A percentile compares a stretch with the other conserved stretches of the same genome.
Conservation (phyloP, 2,113 vertebrate genomes). For the Sclerurus mexicanus region DNA sequence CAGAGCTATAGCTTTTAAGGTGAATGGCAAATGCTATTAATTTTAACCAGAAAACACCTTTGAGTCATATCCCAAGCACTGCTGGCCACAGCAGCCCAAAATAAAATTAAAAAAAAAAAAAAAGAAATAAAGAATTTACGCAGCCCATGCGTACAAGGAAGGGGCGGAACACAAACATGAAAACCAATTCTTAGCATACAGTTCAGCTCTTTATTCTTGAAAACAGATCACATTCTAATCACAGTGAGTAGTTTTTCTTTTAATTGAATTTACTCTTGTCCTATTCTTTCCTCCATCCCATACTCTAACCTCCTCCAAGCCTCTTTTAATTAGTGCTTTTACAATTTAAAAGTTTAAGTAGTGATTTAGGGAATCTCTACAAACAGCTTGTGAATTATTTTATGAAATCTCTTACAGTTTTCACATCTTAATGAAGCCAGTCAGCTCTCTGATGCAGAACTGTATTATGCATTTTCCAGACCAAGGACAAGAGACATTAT, state of each 20-base stretch:
- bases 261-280: background rate
- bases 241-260: background rate
- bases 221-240: background rate
- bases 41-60: background rate
- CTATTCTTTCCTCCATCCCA: background rate
- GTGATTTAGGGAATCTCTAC: background rate
- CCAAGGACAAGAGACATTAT: background rate
- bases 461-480: background rate
- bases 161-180: background rate
- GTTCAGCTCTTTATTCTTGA: background rate
- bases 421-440: background rate
- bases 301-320: background rate
- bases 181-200: background rate
- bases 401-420: background rate
- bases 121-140: background rate
- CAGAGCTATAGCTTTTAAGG: background rate
- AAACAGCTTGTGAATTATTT: background rate
- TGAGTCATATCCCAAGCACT: background rate
- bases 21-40: background rate
- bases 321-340: background rate
- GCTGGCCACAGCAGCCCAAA: background rate
- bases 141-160: background rate
- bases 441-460: background rate
- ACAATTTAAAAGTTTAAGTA: background rate
- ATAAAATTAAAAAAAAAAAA: background rate